Base-by-base conservation (phyloP, 1,140 invertebrate species). In the Pseudomyrmex sp. region DNA sequence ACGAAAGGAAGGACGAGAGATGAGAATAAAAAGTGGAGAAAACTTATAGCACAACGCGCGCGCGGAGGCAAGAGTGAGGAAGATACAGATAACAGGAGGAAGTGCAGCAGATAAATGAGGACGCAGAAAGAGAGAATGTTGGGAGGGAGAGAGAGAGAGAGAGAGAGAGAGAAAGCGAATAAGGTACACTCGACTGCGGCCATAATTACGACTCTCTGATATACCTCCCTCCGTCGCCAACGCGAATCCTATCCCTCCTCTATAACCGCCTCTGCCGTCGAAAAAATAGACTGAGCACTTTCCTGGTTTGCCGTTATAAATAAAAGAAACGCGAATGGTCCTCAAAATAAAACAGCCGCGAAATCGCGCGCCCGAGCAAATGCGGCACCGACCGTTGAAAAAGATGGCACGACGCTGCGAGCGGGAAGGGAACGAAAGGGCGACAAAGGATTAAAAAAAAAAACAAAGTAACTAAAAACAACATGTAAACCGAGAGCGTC, bases 221-320 rank as follows among this genome's bases (percentile, higher is more conserved):
- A 80, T 61, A 59, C 44, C 44, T 48, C 35, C 5, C 35, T 35
- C 35, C n/a, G 2, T 44, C 20, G 56, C 7, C 44, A n/a, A 58
- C 52, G 12, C 18, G 46, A 72, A 61, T 80, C 54, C 54, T 52
- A 70, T 70, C 66, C 54, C 15, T 35, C 35, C 35, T 35, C 35
- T 46, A 12, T 48, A 44, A 70, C 18, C 50, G 10, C 9, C 35
- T 35, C 35, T 35, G 35, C 35, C 18, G 10, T 72, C 76, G 44
- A 80, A 80, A 80, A 80, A 80, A 80, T 80, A 72, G 76, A 70
- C 76, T 59, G 66, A 72, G 66, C 66, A 80, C 66, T 70, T 50
- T 70, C 54, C 76, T 2, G 76, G 54, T 48, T 48, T 12, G 56
- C n/a, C 44, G 35, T 80, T 80, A 72, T 80, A 80, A 80, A 80